phyloP scores from a whole-genome alignment of 2,797 vertebrate genomes.

The Bufotes viridis region DNA sequence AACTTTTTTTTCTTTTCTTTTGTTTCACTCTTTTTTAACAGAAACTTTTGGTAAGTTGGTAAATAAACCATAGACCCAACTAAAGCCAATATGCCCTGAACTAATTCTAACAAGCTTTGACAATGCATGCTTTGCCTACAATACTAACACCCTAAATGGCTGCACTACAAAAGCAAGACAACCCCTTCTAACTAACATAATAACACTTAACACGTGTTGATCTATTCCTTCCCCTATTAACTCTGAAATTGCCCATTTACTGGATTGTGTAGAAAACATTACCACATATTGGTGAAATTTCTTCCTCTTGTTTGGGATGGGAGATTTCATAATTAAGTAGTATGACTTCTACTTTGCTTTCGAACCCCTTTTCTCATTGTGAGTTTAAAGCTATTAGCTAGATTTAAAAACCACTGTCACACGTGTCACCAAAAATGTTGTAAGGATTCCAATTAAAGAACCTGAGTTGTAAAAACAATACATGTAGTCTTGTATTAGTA shows the following conservation, averaged over 20 bases:
- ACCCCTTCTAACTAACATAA: conserved; percentile 37
- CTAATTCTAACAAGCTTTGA: conserved; percentile 86
- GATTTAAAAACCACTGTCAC: neutral
- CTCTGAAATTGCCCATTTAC: conserved; percentile 25
- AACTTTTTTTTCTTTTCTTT: conserved; percentile 73
- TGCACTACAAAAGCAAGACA: conserved; percentile 26
- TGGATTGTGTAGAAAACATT: conserved; percentile 27
- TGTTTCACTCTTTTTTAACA: conserved; percentile 82
- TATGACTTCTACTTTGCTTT: neutral
- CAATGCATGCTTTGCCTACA: conserved; percentile 85
- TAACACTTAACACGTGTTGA: conserved; percentile 19
- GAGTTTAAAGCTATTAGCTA: neutral
- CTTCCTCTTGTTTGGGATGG: conserved; percentile 37
- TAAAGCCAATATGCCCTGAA: conserved; percentile 71
- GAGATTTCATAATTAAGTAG: neutral
- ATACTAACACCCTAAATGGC: conserved; percentile 73
- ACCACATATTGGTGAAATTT: conserved; percentile 44
- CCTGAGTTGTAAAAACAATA: no score
- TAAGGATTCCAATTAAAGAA: no score
- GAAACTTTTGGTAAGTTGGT: conserved; percentile 98
- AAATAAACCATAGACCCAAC: conserved; percentile 46
- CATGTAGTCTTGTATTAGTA: no score
- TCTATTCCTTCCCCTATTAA: neutral
- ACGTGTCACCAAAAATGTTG: no score
- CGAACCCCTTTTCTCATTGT: neutral